A percentile compares a stretch with the other conserved stretches of the same genome.
These are phyloP conservation scores for Ictalurus punctatus DNA, from an alignment of 2,113 vertebrate species.

Conservation along the genomic window DNA sequence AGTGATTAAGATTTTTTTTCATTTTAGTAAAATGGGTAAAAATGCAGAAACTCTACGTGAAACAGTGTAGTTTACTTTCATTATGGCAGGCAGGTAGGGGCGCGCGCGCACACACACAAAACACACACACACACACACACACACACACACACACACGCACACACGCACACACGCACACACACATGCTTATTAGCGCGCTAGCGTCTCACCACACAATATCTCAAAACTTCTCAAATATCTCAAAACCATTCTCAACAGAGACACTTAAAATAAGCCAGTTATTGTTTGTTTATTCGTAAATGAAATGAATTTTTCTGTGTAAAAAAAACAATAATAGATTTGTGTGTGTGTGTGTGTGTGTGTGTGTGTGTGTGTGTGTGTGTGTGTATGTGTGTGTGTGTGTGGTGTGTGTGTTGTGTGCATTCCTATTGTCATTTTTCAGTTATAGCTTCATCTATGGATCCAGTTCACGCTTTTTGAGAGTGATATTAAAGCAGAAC, in stretches of 20 bases:
- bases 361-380: too few species aligned
- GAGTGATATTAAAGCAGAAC: background rate
- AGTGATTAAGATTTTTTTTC: background rate
- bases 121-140: background rate
- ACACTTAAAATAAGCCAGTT: background rate
- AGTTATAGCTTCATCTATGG: background rate
- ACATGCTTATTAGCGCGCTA: background rate
- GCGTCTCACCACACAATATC: background rate
- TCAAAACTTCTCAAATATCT: background rate
- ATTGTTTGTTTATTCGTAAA: background rate
- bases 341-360: background rate
- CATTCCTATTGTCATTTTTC: background rate
- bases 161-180: background rate
- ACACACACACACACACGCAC: background rate
- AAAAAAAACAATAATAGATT: background rate
- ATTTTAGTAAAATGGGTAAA: background rate
- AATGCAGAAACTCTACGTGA: background rate
- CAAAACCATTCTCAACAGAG: background rate
- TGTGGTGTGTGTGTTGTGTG: too few species aligned
- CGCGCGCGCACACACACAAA: background rate
- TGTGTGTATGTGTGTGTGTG: too few species aligned
- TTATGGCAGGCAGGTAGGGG: too few species aligned
- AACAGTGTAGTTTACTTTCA: background rate
- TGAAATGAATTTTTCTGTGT: background rate
- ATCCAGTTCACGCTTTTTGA: background rate